Evolutionary conservation across 2,797 vertebrate species (phyloP).

Genomic region (Rhinophrynus dorsalis): DNA sequence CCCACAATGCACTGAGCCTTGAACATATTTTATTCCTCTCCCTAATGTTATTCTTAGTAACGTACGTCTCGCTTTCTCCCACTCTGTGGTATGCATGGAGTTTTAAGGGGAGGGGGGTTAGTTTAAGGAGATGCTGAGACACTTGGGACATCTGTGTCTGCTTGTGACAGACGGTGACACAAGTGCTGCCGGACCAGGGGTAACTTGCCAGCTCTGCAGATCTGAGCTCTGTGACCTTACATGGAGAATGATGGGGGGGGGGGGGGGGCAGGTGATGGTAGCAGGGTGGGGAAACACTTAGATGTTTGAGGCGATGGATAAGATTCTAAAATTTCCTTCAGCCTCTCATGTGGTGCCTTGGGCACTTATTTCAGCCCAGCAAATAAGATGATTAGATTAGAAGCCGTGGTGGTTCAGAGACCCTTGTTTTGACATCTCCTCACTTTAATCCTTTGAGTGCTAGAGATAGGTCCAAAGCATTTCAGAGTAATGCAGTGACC

Average conservation of each 20-base stretch:
- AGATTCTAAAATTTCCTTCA: constrained; percentile 32
- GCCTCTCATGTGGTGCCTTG: not conserved
- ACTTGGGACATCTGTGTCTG: constrained; percentile 32
- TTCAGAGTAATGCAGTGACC: too few relatives aligned
- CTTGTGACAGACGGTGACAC: constrained; percentile 40
- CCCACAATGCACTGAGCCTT: not conserved
- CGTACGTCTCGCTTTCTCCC: constrained; percentile 22
- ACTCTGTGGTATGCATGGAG: constrained; percentile 23
- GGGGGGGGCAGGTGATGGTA: constrained; percentile 21
- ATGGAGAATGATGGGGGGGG: constrained; percentile 16
- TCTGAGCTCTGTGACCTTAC: constrained; percentile 37
- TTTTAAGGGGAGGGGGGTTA: constrained; percentile 25
- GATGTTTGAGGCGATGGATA: constrained; percentile 28
- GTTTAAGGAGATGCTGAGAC: constrained; percentile 45
- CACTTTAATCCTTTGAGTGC: too few relatives aligned
- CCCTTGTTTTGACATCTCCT: too few relatives aligned
- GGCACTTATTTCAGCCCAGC: not conserved
- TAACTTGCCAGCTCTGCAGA: constrained; percentile 44
- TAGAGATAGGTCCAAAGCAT: too few relatives aligned
- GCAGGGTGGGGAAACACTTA: constrained; percentile 6
- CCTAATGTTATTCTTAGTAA: constrained; percentile 46
- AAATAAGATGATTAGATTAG: not conserved
- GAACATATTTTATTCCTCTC: constrained; percentile 8
- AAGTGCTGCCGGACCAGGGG: constrained; percentile 7
- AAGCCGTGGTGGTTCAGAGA: not conserved